Percentiles rank a stretch among this genome's conserved stretches.
Conservation (phyloP, 2,113 vertebrate genomes). For the Triplophysa rosa region DNA sequence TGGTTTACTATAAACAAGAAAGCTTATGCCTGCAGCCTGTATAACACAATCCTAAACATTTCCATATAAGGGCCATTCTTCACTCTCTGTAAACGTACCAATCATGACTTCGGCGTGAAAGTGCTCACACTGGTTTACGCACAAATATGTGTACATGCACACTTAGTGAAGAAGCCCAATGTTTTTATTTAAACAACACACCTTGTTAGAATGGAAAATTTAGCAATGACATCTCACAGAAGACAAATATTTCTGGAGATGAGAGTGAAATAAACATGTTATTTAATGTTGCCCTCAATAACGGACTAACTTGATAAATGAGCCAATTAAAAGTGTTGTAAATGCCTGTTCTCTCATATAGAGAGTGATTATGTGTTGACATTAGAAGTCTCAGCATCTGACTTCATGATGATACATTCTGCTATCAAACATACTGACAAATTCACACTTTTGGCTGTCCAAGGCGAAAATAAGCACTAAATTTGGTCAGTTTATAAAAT, state of each 20-base stretch:
- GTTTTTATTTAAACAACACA: not conserved
- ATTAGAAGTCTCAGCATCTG: not conserved
- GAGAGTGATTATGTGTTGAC: conserved; percentile 21
- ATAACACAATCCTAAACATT: too few relatives aligned
- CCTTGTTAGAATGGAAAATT: not conserved
- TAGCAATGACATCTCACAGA: too few relatives aligned
- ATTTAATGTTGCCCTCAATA: conserved; percentile 31
- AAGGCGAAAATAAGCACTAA: conserved; percentile 29
- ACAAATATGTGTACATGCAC: too few relatives aligned
- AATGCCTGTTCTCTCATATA: conserved; percentile 10
- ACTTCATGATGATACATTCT: conserved; percentile 7
- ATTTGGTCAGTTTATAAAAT: conserved; percentile 18
- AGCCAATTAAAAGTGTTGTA: conserved; percentile 57
- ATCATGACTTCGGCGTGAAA: too few relatives aligned
- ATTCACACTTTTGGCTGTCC: conserved; percentile 30
- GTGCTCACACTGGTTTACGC: too few relatives aligned
- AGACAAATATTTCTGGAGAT: not conserved
- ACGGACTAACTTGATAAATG: not conserved
- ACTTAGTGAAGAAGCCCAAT: not conserved
- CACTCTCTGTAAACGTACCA: too few relatives aligned
- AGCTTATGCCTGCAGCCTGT: too few relatives aligned
- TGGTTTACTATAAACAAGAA: too few relatives aligned
- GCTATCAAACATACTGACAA: not conserved
- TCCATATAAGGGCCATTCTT: too few relatives aligned
- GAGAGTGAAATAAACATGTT: not conserved